Conservation (phyloP, 92 coral and sea anemone species). For the Chrysogorgia sp. region DNA sequence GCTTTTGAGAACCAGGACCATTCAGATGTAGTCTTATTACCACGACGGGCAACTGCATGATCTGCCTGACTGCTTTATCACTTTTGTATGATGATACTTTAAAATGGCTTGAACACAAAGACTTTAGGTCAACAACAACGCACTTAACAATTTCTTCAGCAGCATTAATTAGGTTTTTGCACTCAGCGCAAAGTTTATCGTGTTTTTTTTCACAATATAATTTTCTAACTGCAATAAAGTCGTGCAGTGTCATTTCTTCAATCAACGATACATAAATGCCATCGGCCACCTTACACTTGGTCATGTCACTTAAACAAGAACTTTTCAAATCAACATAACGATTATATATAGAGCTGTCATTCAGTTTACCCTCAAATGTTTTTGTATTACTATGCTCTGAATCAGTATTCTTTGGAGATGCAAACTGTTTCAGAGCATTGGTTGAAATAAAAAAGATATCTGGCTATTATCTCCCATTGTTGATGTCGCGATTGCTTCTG, state of each 20-base stretch:
- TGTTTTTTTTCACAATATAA: constrained; percentile 47
- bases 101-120: constrained; percentile 40
- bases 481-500: constrained; percentile 12
- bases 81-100: constrained; percentile 44
- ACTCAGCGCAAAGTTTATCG: constrained; percentile 33
- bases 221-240: constrained; percentile 57
- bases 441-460: constrained; percentile 1
- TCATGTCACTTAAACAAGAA: constrained; percentile 2
- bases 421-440: constrained; percentile 28
- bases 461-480: background rate
- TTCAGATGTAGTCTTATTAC: constrained; percentile 48
- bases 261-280: constrained; percentile 56
- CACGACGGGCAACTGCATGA: constrained; percentile 65
- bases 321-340: constrained; percentile 26
- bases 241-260: constrained; percentile 50
- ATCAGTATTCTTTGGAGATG: constrained; percentile 7
- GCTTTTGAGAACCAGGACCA: constrained; percentile 65
- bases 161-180: constrained; percentile 49
- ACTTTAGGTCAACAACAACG: constrained; percentile 54
- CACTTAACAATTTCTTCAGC: constrained; percentile 52
- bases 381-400: constrained; percentile 12
- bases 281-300: constrained; percentile 15
- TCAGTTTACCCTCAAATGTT: constrained; percentile 8
- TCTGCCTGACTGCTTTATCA: constrained; percentile 54
- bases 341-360: constrained; percentile 7